Evolutionary conservation across 2,888 invertebrate genomes (phyloP), one percentile per base, ranked within the genome.

Genomic region (Zonitis immaculata): DNA sequence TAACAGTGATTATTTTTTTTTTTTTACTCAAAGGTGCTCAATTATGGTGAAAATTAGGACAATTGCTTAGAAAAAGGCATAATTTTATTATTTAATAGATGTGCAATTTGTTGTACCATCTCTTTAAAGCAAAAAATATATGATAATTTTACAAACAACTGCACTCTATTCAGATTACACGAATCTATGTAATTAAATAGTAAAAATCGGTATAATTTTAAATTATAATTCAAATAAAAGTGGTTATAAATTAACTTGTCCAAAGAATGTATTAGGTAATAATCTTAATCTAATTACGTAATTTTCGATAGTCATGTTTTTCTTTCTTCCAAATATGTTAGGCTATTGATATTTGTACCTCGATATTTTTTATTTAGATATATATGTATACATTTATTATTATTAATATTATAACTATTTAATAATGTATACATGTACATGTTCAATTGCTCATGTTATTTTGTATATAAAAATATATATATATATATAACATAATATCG

Each of bases 1-100:
- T 89, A 80, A 78, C 66, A 58, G 57, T 58, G 57, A 51, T 51
- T 57, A 46, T 25, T 14, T 26, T 50, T 53, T n/a, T n/a, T 44
- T 54, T 50, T 59, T 54, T 53, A 57, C 47, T 52, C 42, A 44
- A 59, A 42, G 52, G 58, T 62, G 62, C 60, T 62, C 60, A 62
- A 61, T 50, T 27, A 56, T 51, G 51, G 58, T 58, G 56, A 57
- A 54, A n/a, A 50, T 47, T 48, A 51, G 53, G 52, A 55, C 54
- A 45, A 42, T 51, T 47, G 46, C 44, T 57, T 54, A 39, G 14
- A 7, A 42, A 51, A 47, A 47, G 46, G 48, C 51, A 48, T 50
- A 25, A 9, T 49, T 51, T 16, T 27, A 47, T 25, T 8, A 26
- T 42, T 39, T n/a, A 26, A 42, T 52, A 52, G 47, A 47, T 52